A percentile compares a stretch with the other conserved stretches of the same genome.
phyloP scores from a whole-genome alignment of 2,888 invertebrate species.

The Cerastis rubricosa region DNA sequence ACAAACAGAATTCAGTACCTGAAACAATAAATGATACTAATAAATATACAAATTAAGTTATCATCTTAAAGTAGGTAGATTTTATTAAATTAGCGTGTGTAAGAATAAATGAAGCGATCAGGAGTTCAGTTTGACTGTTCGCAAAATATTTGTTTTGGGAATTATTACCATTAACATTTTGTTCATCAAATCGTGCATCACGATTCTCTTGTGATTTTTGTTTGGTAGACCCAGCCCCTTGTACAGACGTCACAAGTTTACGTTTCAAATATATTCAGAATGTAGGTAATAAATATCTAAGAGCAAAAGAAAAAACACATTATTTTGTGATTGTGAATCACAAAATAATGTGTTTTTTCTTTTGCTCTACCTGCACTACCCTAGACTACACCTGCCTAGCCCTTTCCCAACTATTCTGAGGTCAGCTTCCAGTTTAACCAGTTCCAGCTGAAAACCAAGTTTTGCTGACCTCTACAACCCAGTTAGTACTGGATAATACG shows the following conservation, averaged over 20 bases:
- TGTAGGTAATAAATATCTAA: neutral
- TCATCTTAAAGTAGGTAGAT: conserved; percentile 23
- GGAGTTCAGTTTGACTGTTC: conserved; percentile 67
- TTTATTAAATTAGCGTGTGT: conserved; percentile 43
- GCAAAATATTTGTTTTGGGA: conserved; percentile 76
- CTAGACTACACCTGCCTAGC: neutral
- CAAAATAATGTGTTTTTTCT: too few species aligned
- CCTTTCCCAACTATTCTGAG: neutral
- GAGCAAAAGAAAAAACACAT: neutral
- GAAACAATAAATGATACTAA: conserved; percentile 64
- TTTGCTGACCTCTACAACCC: neutral
- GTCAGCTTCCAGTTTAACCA: neutral
- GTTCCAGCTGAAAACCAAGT: neutral
- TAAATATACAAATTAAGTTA: conserved; percentile 47
- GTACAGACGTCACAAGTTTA: conserved; percentile 27
- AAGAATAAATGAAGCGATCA: conserved; percentile 77
- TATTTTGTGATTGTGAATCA: neutral
- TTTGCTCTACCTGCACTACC: too few species aligned
- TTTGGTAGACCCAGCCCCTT: conserved; percentile 34
- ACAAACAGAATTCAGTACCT: conserved; percentile 66
- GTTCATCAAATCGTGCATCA: conserved; percentile 73
- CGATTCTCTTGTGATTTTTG: conserved; percentile 68
- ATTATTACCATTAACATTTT: conserved; percentile 75
- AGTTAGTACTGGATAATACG: neutral
- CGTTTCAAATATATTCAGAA: conserved; percentile 15